Conservation (phyloP, 2,888 invertebrate genomes). For the Crematogaster levior region DNA sequence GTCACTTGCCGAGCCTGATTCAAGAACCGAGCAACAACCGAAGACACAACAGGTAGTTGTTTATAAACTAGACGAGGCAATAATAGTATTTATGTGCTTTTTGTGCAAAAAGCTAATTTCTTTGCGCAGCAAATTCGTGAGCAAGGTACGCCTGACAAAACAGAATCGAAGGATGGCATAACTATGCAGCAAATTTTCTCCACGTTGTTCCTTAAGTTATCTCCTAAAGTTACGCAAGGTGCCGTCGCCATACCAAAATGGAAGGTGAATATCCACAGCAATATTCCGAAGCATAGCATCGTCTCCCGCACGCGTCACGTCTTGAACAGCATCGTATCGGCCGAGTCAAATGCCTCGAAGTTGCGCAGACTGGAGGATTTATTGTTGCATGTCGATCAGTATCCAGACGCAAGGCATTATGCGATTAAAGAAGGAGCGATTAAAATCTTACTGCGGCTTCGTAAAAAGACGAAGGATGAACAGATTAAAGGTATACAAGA, state of each 20-base stretch:
- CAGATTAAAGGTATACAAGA: constrained; percentile 79
- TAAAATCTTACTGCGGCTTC: constrained; percentile 88
- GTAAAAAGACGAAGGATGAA: constrained; percentile 84
- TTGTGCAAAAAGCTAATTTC: neutral
- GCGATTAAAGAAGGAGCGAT: constrained; percentile 92
- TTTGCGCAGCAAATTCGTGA: constrained; percentile 47
- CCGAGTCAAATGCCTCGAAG: constrained; percentile 87
- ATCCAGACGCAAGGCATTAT: constrained; percentile 91
- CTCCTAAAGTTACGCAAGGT: constrained; percentile 76
- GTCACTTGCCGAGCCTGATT: neutral
- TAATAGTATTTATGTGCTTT: constrained; percentile 1
- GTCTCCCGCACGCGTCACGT: constrained; percentile 90
- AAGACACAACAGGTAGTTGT: constrained; percentile 37
- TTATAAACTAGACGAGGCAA: neutral
- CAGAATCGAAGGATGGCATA: constrained; percentile 71
- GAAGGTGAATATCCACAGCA: constrained; percentile 83
- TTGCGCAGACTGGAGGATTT: constrained; percentile 90
- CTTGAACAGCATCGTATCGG: constrained; percentile 88
- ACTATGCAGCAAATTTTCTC: constrained; percentile 85
- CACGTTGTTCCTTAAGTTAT: constrained; percentile 84
- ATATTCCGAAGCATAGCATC: constrained; percentile 87
- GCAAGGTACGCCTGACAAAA: constrained; percentile 33
- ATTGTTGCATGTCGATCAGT: constrained; percentile 90
- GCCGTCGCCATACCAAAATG: constrained; percentile 85
- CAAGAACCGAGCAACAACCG: neutral